Evolutionary conservation across 2,797 vertebrate species (phyloP).

Genomic region (Lagodon rhomboides): DNA sequence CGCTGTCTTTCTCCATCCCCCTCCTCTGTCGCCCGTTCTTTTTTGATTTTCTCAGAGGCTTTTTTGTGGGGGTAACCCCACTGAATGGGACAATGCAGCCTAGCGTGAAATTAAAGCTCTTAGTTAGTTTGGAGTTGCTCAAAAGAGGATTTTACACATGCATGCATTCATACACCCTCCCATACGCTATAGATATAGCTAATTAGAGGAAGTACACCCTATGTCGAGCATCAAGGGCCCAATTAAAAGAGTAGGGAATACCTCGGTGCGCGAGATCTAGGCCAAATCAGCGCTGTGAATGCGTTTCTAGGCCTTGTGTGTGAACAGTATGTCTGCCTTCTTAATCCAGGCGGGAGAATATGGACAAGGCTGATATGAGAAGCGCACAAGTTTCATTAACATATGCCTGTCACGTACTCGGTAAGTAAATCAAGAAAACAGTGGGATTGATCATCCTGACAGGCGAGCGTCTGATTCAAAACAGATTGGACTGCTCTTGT

Average conservation of each 20-base stretch:
- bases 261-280: slow-evolving; percentile 69
- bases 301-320: slow-evolving; percentile 62
- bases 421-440: slow-evolving; percentile 69
- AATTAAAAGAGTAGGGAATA: slow-evolving; percentile 80
- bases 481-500: slow-evolving; percentile 65
- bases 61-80: slow-evolving; percentile 77
- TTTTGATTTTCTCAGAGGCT: slow-evolving; percentile 82
- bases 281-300: slow-evolving; percentile 69
- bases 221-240: slow-evolving; percentile 82
- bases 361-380: slow-evolving; percentile 67
- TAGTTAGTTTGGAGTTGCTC: slow-evolving; percentile 85
- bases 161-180: slow-evolving; percentile 84
- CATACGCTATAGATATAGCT: slow-evolving; percentile 83
- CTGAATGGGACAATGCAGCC: slow-evolving; percentile 84
- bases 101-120: slow-evolving; percentile 87
- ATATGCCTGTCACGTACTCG: slow-evolving; percentile 64
- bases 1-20: slow-evolving; percentile 58
- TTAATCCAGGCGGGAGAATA: slow-evolving; percentile 72
- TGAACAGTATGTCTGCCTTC: slow-evolving; percentile 69
- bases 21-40: slow-evolving; percentile 65
- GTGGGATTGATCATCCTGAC: slow-evolving; percentile 71
- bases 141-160: slow-evolving; percentile 87
- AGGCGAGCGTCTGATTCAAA: slow-evolving; percentile 67
- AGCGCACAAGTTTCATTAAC: slow-evolving; percentile 69
- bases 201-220: slow-evolving; percentile 86